Conservation (phyloP, 2,888 invertebrate genomes). For the Acrobasis repandana region DNA sequence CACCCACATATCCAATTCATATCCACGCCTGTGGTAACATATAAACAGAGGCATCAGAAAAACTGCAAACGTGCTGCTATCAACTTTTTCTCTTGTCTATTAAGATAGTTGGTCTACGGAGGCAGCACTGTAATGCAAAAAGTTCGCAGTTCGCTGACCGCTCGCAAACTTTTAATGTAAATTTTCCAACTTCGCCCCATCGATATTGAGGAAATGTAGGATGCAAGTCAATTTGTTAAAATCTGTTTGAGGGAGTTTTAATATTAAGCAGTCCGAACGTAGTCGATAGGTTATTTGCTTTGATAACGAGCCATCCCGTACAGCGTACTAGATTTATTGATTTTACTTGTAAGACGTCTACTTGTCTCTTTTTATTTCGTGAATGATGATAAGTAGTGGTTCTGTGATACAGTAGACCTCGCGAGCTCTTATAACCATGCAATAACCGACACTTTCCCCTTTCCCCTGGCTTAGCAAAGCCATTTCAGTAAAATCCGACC, state of each 20-base stretch:
- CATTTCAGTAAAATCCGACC: too few relatives aligned
- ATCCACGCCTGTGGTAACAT: too few relatives aligned
- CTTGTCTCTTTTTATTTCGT: too few relatives aligned
- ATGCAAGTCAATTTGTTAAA: slow-evolving; percentile 20
- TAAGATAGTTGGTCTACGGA: neutral
- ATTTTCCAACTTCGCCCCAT: slow-evolving; percentile 25
- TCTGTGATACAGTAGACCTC: too few relatives aligned
- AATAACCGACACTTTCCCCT: too few relatives aligned
- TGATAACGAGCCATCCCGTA: too few relatives aligned
- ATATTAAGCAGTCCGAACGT: neutral
- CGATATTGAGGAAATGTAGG: slow-evolving; percentile 19
- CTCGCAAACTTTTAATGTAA: slow-evolving; percentile 28
- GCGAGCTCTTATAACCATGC: too few relatives aligned
- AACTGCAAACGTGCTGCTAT: neutral
- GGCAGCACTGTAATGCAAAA: slow-evolving; percentile 25
- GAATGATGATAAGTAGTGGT: too few relatives aligned
- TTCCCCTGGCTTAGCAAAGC: too few relatives aligned
- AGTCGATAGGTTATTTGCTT: slow-evolving; percentile 12
- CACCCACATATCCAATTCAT: too few relatives aligned
- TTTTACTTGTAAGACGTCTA: too few relatives aligned
- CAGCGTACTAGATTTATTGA: too few relatives aligned
- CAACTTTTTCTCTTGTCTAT: neutral
- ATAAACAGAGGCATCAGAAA: neutral
- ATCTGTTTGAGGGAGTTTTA: slow-evolving; percentile 16
- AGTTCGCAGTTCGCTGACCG: slow-evolving; percentile 28